Evolutionary conservation across 2,888 invertebrate genomes (phyloP).

Genomic region (Chironomus tentans): DNA sequence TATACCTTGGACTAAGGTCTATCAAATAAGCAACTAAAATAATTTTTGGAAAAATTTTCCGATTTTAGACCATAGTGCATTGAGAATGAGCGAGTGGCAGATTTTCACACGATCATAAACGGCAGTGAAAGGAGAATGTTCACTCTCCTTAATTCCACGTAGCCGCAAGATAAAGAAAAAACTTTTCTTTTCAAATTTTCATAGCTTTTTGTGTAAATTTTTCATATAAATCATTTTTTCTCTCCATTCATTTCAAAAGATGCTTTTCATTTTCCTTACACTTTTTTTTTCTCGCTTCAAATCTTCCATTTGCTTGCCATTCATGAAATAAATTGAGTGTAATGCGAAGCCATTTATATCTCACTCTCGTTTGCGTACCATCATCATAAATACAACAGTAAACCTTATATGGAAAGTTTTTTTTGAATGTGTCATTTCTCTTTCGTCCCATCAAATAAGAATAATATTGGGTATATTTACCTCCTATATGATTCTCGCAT

Average conservation of each 20-base stretch:
- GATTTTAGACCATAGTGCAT: too few species aligned
- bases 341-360: constrained; percentile 16
- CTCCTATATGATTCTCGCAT: constrained; percentile 1
- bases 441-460: neutral
- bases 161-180: neutral
- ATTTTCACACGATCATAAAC: constrained; percentile 21
- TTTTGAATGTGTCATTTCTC: neutral
- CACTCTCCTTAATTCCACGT: neutral
- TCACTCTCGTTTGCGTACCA: neutral
- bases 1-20: too few species aligned
- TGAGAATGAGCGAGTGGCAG: neutral
- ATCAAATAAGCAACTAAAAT: too few species aligned
- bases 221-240: neutral
- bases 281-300: neutral
- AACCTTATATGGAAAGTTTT: neutral
- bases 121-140: neutral
- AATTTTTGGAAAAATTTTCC: too few species aligned
- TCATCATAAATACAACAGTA: constrained; percentile 4
- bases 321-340: constrained; percentile 17
- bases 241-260: neutral
- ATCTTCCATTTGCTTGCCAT: neutral
- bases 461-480: neutral
- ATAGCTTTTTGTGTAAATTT: neutral
- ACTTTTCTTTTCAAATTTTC: neutral
- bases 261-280: neutral